Conservation (phyloP, 2,888 invertebrate genomes). For the Lasioglossum villosulum region DNA sequence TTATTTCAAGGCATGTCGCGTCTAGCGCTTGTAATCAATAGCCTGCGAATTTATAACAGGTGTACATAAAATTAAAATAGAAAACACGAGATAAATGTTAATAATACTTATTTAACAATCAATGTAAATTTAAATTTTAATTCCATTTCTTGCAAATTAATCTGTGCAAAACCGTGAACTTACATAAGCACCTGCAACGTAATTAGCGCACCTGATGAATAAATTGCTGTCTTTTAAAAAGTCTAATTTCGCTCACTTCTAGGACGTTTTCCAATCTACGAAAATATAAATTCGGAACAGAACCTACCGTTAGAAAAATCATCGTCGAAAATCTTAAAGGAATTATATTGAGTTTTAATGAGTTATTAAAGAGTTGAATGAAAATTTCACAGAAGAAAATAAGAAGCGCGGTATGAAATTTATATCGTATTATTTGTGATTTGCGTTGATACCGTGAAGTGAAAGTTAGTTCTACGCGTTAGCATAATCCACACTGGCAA, state of each 20-base stretch:
- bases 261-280: background rate
- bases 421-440: background rate
- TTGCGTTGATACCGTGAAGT: slow-evolving; percentile 15
- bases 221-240: background rate
- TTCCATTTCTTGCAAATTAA: background rate
- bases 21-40: background rate
- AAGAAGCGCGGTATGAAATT: background rate
- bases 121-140: background rate
- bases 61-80: background rate
- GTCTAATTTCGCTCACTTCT: background rate
- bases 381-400: background rate
- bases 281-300: background rate
- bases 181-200: background rate
- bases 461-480: slow-evolving; percentile 23
- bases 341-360: background rate
- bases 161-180: background rate
- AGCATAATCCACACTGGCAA: slow-evolving; percentile 3
- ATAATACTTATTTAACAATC: background rate
- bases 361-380: background rate
- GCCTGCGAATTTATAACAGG: background rate
- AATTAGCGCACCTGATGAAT: background rate
- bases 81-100: background rate
- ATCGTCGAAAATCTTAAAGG: background rate
- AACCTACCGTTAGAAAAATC: background rate
- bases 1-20: background rate